phyloP scores from a whole-genome alignment of 2,113 vertebrate genomes.

The Callocephalon fimbriatum region DNA sequence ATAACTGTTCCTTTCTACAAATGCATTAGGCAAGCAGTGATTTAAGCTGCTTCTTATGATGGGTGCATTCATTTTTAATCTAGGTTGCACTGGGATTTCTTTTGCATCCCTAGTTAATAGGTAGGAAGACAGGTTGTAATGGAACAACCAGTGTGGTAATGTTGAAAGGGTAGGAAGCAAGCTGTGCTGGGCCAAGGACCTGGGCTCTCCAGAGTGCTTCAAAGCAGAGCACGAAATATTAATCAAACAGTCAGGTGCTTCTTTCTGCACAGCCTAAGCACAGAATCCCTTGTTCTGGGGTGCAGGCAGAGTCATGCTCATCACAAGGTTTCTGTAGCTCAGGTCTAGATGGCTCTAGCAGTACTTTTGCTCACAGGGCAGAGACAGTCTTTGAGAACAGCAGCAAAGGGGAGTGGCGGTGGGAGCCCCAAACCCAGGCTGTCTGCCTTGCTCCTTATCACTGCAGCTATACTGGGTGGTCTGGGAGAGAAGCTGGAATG shows the following conservation, averaged over 20 bases:
- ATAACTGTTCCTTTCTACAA: not conserved
- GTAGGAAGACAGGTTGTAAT: constrained; percentile 6
- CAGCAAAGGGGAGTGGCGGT: not conserved
- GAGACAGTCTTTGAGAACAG: not conserved
- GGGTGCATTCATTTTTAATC: not conserved
- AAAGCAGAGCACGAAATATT: constrained; percentile 2
- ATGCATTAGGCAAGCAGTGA: not conserved
- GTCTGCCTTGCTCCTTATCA: fast-evolving
- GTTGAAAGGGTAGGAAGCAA: constrained; percentile 26
- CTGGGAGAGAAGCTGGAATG: not conserved
- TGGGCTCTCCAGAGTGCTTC: not conserved
- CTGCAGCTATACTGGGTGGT: not conserved
- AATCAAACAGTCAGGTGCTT: constrained; percentile 40
- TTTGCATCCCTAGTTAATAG: constrained; percentile 2
- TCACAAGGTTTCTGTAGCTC: not conserved
- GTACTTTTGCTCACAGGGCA: not conserved
- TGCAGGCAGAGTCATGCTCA: not conserved
- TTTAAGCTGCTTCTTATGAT: not conserved
- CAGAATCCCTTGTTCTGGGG: constrained; percentile 13
- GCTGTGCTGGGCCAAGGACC: constrained; percentile 46
- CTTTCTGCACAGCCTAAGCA: not conserved
- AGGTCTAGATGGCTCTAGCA: not conserved
- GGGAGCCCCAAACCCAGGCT: not conserved
- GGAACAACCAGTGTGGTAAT: not conserved
- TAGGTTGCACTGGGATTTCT: not conserved